A percentile compares a stretch with the other conserved stretches of the same genome.
Conservation (phyloP, 2,888 invertebrate species). For the Drosophila imparisetae region DNA sequence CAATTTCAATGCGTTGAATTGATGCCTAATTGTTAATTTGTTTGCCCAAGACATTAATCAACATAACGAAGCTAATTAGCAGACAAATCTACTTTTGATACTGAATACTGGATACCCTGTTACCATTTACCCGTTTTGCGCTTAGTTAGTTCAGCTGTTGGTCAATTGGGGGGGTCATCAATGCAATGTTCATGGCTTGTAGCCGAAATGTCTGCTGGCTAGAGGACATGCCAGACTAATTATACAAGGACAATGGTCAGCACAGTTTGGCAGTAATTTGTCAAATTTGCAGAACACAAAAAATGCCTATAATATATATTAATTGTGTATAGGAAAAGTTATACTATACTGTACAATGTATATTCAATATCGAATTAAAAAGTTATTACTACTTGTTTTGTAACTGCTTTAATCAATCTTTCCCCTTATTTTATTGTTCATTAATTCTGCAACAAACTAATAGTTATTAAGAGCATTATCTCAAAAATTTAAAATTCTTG, state of each 20-base stretch:
- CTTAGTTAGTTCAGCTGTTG: conserved; percentile 1
- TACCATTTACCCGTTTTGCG: not conserved
- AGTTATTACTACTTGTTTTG: not conserved
- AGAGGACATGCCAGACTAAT: not conserved
- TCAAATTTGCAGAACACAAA: not conserved
- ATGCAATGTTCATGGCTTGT: conserved; percentile 17
- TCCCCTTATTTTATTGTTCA: not conserved
- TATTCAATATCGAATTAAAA: not conserved
- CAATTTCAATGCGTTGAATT: conserved; percentile 29
- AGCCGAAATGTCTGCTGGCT: not conserved
- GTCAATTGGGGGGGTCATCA: conserved; percentile 11
- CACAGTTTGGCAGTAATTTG: not conserved
- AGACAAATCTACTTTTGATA: conserved; percentile 33
- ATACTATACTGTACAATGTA: not conserved
- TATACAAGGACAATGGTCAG: conserved; percentile 2
- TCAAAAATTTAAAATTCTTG: not conserved
- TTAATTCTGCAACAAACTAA: too few relatives aligned
- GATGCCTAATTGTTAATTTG: conserved; percentile 38
- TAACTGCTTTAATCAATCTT: not conserved
- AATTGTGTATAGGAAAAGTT: not conserved
- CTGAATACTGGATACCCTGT: conserved; percentile 9
- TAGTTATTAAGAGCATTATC: not conserved
- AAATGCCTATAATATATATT: not conserved
- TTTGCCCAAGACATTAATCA: conserved; percentile 47
- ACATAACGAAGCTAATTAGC: conserved; percentile 58